Evolutionary conservation across 2,888 invertebrate genomes (phyloP), one percentile per base, ranked within the genome.

Genomic region (Tribolium freemani): DNA sequence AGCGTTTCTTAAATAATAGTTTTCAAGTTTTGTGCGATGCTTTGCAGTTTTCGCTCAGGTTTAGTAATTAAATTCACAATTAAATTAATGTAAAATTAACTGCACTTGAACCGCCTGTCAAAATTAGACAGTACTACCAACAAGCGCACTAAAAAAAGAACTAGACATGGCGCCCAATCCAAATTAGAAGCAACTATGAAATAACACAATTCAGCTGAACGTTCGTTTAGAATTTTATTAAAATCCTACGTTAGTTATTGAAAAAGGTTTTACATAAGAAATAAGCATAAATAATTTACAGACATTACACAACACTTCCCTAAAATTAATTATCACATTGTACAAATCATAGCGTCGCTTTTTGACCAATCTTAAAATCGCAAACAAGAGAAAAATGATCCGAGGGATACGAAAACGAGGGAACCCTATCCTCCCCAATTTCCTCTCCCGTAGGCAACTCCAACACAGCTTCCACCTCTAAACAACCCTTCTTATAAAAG

Each of bases 371-470:
- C 58, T 75, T 80, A 77, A 92, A 90, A 84, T 93, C 93, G 81
- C 91, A 90, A 63, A 91, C 90, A 72, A 94, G 87, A 0, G 93
- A 92, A 80, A 94, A 91, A 83, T 94, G 94, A 87, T 94, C 94
- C 0, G 93, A 94, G 0, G 94, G 93, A 85, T 93, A 94, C 61
- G 87, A 85, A 76, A 89, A 88, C 63, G 91, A 91, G 1, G 94
- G 94, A 20, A 93, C 90, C 54, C 92, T 88, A 76, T 90, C 88
- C 61, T 88, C 87, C 0, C 93, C 93, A 64, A 94, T 90, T 77
- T 92, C 90, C 20, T 91, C 90, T 44, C 87, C 91, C 0, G 88
- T 88, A 0, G 94, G 93, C 72, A 93, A 88, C 64, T 89, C 87
- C 30, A 92, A 82, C 2, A 91, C 84, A 1, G 88, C 86, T 9